phyloP scores from a whole-genome alignment of 1,140 invertebrate genomes.

The Maconellicoccus hirsutus region DNA sequence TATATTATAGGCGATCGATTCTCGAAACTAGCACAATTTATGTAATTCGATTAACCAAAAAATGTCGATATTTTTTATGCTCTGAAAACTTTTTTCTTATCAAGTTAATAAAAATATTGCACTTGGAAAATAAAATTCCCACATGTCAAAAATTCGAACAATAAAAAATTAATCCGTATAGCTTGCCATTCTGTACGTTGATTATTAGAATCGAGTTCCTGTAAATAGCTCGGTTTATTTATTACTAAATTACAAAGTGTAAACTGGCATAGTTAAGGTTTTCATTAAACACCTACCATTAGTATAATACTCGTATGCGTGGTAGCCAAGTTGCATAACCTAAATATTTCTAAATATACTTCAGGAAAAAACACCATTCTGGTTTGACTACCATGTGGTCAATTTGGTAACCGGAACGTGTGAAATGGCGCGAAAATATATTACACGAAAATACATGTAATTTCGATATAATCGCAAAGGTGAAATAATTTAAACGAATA shows the following conservation, averaged over 20 bases:
- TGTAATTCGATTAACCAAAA: too few relatives aligned
- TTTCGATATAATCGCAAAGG: background rate
- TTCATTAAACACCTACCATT: background rate
- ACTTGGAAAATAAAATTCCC: too few relatives aligned
- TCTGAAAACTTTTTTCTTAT: too few relatives aligned
- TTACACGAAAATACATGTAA: background rate
- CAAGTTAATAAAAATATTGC: too few relatives aligned
- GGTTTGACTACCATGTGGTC: background rate
- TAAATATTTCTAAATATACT: background rate
- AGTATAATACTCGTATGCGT: background rate
- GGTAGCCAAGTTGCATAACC: background rate
- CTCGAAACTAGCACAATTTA: too few relatives aligned
- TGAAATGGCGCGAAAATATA: constrained; percentile 8
- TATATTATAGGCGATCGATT: too few relatives aligned
- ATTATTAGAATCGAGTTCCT: too few relatives aligned
- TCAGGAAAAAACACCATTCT: background rate
- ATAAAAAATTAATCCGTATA: too few relatives aligned
- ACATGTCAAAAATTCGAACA: too few relatives aligned
- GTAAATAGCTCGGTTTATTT: too few relatives aligned
- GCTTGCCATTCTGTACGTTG: too few relatives aligned
- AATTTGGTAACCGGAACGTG: background rate
- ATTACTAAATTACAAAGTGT: background rate
- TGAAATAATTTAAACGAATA: background rate
- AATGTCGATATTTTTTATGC: too few relatives aligned
- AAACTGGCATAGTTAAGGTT: background rate